phyloP scores from a whole-genome alignment of 2,797 vertebrate species.

The Aphelocoma californica region DNA sequence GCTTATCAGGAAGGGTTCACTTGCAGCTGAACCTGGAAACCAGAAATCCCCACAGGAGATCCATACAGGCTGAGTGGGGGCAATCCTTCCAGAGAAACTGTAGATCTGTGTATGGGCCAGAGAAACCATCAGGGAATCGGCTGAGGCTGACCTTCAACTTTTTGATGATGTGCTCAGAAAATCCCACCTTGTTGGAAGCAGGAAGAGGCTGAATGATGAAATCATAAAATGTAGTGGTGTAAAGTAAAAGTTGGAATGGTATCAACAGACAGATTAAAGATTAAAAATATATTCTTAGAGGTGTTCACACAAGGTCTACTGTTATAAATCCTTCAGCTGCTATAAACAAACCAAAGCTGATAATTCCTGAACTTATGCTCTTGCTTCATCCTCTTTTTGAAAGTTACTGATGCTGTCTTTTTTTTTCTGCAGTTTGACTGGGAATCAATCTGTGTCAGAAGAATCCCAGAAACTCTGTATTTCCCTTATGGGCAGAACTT shows the following conservation, averaged over 20 bases:
- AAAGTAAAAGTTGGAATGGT: neutral
- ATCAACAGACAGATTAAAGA: slow-evolving; percentile 18
- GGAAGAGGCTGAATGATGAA: neutral
- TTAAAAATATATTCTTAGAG: slow-evolving; percentile 7
- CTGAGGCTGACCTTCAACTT: neutral
- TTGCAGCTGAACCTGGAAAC: neutral
- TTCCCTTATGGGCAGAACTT: neutral
- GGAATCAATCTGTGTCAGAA: neutral
- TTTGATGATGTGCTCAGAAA: neutral
- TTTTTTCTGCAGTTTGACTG: neutral
- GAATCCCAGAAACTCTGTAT: neutral
- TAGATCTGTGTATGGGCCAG: neutral
- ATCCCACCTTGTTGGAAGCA: neutral
- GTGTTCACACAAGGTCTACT: neutral
- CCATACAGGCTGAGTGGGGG: neutral
- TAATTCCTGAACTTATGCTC: slow-evolving; percentile 24
- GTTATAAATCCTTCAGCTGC: slow-evolving; percentile 33
- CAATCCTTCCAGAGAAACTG: neutral
- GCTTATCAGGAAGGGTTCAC: neutral
- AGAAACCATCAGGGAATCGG: neutral
- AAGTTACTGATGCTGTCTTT: neutral
- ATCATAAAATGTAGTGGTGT: neutral
- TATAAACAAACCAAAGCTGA: slow-evolving; percentile 24
- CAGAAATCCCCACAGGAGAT: neutral
- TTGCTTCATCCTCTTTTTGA: slow-evolving; percentile 1